Base-by-base conservation (phyloP, 2,113 vertebrate species). In the Micronycteris hirsuta region DNA sequence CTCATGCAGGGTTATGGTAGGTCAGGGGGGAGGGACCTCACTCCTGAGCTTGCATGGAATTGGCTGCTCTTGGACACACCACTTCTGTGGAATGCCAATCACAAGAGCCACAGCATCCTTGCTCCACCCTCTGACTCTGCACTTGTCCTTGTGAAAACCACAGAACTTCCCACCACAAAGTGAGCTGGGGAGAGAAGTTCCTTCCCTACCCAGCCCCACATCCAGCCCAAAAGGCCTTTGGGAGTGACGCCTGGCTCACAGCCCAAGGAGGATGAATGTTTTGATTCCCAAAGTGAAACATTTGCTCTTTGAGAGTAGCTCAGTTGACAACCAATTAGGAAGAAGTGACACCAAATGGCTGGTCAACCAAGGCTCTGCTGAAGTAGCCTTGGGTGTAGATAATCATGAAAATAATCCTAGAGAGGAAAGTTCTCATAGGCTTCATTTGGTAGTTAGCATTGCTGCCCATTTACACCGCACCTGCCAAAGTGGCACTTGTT, bases 1-100 rank as follows among this genome's bases (percentile, higher is more conserved):
- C 93, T 96, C 94, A 94, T 89, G 95, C n/a, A 7, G 24, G 93
- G 97, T 96, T 93, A 97, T 80, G 95, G 96, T 96, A 97, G 97
- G 97, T 96, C 93, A 94, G 65, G 4, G 56, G 93, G 91, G 93
- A 0, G 43, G 89, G 80, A 36, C 73, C 3, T 31, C 70, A 33
- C 1, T 38, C 70, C 65, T 2, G 33, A 82, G 87, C 58, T 84
- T 70, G 36, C 1, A 10, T 80, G 12, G 13, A 86, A 96, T 89
- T 96, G 93, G 91, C 80, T 91, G 68, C 70, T 93, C n/a, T 76
- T 90, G 80, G 90, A 96, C 96, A 96, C 97, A 97, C 97, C 97
- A 96, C 86, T 93, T 89, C 36, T 3, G n/a, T 22, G 54, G n/a
- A n/a, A 9, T 6, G 84, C 89, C 95, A 95, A 89, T 96, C 94